These are phyloP conservation scores for Brienomyrus longianalis DNA, from an alignment of 2,113 vertebrate genomes.

Conservation along the genomic window DNA sequence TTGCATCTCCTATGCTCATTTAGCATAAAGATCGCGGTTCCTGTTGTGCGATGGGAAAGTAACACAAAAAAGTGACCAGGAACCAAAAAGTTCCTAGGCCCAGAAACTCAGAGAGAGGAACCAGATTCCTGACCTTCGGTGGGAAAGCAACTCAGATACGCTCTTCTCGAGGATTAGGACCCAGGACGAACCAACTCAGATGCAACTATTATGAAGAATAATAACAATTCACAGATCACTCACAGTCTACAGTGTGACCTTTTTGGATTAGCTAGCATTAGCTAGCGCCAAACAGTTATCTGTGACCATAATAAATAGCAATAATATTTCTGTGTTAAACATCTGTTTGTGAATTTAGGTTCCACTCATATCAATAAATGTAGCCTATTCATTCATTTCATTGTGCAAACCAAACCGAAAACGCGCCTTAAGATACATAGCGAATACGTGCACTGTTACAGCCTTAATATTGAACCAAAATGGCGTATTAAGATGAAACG, in stretches of 20 bases:
- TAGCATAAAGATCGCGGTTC: too few relatives aligned
- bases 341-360: neutral
- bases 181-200: neutral
- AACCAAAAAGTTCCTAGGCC: too few relatives aligned
- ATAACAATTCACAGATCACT: neutral
- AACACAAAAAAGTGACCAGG: too few relatives aligned
- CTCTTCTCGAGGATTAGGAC: too few relatives aligned
- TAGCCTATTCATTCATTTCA: neutral
- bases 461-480: neutral
- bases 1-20: too few relatives aligned
- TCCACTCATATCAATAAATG: neutral
- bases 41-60: too few relatives aligned
- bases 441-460: neutral
- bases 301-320: neutral
- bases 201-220: neutral
- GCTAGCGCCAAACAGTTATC: neutral
- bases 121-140: too few relatives aligned
- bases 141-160: too few relatives aligned
- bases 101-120: too few relatives aligned
- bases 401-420: neutral
- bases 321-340: neutral
- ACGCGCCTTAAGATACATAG: neutral
- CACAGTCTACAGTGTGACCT: neutral
- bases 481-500: neutral
- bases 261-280: neutral